Conservation (phyloP, 2,888 invertebrate genomes). For the Lithophane socia region DNA sequence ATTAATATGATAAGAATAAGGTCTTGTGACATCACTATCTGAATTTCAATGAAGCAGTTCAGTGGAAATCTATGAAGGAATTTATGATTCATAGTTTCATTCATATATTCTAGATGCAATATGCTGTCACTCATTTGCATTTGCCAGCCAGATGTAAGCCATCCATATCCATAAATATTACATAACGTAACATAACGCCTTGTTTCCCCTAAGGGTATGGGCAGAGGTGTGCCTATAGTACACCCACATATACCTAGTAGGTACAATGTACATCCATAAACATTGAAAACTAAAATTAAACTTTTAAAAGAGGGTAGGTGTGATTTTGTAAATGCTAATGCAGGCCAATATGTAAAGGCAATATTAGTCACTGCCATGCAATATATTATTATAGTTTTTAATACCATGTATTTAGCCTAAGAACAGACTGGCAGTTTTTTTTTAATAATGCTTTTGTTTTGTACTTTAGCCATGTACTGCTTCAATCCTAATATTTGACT, state of each 20-base stretch:
- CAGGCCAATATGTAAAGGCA: constrained; percentile 45
- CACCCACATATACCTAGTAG: background rate
- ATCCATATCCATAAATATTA: background rate
- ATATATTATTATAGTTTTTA: constrained; percentile 41
- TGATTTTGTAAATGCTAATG: constrained; percentile 37
- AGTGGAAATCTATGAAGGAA: constrained; percentile 22
- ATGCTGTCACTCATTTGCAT: constrained; percentile 12
- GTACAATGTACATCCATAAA: background rate
- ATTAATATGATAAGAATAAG: constrained; percentile 13
- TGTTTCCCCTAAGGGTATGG: background rate
- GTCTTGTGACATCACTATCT: constrained; percentile 42
- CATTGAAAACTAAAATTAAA: constrained; percentile 5
- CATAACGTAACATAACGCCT: background rate
- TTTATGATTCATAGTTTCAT: constrained; percentile 26
- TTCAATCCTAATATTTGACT: constrained; percentile 35
- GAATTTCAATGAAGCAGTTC: constrained; percentile 39
- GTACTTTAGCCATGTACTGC: constrained; percentile 41
- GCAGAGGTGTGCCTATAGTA: background rate
- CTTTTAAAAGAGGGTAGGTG: constrained; percentile 5
- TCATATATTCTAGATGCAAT: constrained; percentile 10
- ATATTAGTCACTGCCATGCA: constrained; percentile 42
- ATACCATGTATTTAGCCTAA: constrained; percentile 25
- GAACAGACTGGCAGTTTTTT: constrained; percentile 23
- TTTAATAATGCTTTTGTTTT: constrained; percentile 48
- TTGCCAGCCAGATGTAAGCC: constrained; percentile 16